These are phyloP conservation scores for Eupithecia subumbrata DNA, from an alignment of 2,888 invertebrate genomes.

Conservation along the genomic window DNA sequence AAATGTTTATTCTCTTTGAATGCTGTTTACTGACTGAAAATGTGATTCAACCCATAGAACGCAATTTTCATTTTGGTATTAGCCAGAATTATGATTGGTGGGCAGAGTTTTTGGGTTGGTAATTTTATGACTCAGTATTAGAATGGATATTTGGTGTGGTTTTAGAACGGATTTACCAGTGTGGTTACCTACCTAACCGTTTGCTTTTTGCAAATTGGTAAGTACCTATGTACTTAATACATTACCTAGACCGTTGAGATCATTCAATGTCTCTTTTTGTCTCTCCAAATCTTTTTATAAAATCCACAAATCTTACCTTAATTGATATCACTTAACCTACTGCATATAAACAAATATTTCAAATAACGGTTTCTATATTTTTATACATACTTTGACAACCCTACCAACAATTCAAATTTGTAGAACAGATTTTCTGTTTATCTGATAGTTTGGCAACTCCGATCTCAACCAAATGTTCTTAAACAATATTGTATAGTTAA, in stretches of 20 bases:
- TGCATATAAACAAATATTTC: not conserved
- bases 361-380: not conserved
- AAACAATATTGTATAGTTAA: conserved; percentile 50
- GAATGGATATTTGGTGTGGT: not conserved
- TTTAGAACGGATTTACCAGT: not conserved
- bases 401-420: conserved; percentile 43
- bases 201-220: not conserved
- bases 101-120: conserved; percentile 36
- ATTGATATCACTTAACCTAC: not conserved
- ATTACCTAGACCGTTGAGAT: not conserved
- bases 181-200: not conserved
- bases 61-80: conserved; percentile 43
- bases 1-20: not conserved
- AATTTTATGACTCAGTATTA: conserved; percentile 21
- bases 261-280: not conserved
- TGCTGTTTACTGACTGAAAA: not conserved
- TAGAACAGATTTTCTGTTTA: conserved; percentile 53
- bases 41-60: conserved; percentile 35
- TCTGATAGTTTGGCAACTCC: conserved; percentile 62
- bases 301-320: not conserved
- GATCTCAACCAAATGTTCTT: conserved; percentile 52
- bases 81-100: conserved; percentile 42
- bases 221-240: not conserved
- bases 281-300: not conserved
- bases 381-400: conserved; percentile 38